These are phyloP conservation scores for Drosophila melanogaster DNA, from an alignment of 1,140 invertebrate species.

Conservation along the genomic window DNA sequence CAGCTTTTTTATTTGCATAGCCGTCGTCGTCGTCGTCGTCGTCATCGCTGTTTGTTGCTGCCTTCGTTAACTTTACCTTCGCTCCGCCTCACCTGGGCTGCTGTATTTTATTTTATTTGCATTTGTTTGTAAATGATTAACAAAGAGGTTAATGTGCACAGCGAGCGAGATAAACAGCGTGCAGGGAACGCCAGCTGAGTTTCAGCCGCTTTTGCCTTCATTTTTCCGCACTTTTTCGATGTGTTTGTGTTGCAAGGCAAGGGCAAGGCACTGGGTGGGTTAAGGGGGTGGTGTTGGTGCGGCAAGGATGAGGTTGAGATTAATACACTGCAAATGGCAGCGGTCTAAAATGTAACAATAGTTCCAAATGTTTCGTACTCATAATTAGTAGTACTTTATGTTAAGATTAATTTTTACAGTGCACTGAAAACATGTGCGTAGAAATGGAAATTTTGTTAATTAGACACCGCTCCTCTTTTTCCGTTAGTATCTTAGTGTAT, in stretches of 20 bases:
- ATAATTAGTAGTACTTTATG: neutral
- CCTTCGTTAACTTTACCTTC: constrained; percentile 24
- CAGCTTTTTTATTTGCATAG: constrained; percentile 74
- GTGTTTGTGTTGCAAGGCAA: constrained; percentile 7
- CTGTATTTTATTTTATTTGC: constrained; percentile 79
- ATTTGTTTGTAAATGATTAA: constrained; percentile 83
- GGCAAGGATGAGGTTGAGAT: neutral
- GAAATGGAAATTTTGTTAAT: constrained; percentile 74
- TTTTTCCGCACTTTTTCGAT: neutral
- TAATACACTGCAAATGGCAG: constrained; percentile 6
- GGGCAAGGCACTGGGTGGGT: constrained; percentile 6
- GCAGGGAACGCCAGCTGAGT: constrained; percentile 42
- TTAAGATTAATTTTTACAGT: neutral
- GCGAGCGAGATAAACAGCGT: constrained; percentile 58
- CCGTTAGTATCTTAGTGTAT: constrained; percentile 3
- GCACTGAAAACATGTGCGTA: constrained; percentile 12
- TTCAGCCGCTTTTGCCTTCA: constrained; percentile 3
- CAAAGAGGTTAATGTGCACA: constrained; percentile 80
- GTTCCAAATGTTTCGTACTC: neutral
- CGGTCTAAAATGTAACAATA: neutral
- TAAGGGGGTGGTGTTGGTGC: neutral
- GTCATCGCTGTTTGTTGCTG: constrained; percentile 5
- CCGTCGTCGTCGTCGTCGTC: constrained; percentile 22
- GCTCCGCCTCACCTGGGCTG: constrained; percentile 17
- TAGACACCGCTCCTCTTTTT: constrained; percentile 41